Conservation (phyloP, 2,888 invertebrate genomes). For the Thereva nobilitata region DNA sequence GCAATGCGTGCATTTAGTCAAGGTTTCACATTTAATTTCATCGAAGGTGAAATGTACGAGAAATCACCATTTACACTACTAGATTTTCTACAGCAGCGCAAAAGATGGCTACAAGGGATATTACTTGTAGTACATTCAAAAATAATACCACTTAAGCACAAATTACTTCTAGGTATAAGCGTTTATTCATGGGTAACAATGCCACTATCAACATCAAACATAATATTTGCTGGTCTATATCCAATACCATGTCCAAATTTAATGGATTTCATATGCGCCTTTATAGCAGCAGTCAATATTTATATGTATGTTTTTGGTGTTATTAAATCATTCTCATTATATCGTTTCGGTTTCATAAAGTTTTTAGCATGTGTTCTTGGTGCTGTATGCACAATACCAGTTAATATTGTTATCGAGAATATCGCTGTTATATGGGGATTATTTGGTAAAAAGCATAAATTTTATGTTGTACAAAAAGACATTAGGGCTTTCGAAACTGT, state of each 20-base stretch:
- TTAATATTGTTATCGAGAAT: slow-evolving; percentile 93
- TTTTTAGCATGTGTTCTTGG: slow-evolving; percentile 82
- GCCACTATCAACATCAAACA: slow-evolving; percentile 89
- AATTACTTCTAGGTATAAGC: slow-evolving; percentile 81
- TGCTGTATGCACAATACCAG: slow-evolving; percentile 87
- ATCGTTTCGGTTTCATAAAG: slow-evolving; percentile 79
- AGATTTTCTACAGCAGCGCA: slow-evolving; percentile 95
- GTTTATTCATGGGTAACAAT: slow-evolving; percentile 96
- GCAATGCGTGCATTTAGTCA: slow-evolving; percentile 92
- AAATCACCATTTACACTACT: slow-evolving; percentile 93
- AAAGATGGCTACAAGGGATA: slow-evolving; percentile 94
- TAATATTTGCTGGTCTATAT: slow-evolving; percentile 79
- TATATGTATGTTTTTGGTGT: slow-evolving; percentile 99
- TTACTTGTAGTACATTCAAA: slow-evolving; percentile 85
- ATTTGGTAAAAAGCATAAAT: slow-evolving; percentile 92
- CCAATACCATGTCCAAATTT: slow-evolving; percentile 84
- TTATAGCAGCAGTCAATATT: slow-evolving; percentile 90
- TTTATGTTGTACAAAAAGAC: slow-evolving; percentile 96
- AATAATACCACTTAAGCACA: slow-evolving; percentile 76
- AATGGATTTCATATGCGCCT: slow-evolving; percentile 86
- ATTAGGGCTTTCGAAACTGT: slow-evolving; percentile 71
- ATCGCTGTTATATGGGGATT: slow-evolving; percentile 94
- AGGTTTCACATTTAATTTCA: slow-evolving; percentile 91
- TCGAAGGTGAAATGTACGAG: slow-evolving; percentile 99
- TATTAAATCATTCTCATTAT: slow-evolving; percentile 91